These are phyloP conservation scores for Indri indri DNA, from an alignment of 2,113 vertebrate genomes.

Conservation along the genomic window DNA sequence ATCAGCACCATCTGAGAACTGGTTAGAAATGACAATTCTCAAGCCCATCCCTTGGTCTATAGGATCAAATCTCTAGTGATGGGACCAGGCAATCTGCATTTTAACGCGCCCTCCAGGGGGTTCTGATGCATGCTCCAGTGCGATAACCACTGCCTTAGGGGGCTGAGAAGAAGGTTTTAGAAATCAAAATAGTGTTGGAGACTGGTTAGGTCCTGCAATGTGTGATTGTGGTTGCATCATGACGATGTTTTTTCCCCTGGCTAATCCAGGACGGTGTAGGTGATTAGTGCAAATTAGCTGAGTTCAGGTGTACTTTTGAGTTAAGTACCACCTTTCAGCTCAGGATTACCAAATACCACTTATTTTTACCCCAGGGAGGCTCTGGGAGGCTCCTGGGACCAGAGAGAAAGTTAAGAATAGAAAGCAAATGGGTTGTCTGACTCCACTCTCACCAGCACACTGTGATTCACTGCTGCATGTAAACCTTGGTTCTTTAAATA, in stretches of 20 bases:
- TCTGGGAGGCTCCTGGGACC: neutral
- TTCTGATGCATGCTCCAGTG: neutral
- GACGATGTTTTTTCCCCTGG: neutral
- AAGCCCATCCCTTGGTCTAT: neutral
- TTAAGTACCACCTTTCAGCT: slow-evolving; percentile 53
- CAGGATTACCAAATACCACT: slow-evolving; percentile 45
- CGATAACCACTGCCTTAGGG: neutral
- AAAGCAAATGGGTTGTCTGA: neutral
- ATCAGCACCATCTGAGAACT: neutral
- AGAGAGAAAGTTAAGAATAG: slow-evolving; percentile 56
- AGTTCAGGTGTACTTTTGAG: slow-evolving; percentile 41
- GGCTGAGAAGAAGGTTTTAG: neutral
- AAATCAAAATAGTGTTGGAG: neutral
- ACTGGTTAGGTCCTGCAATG: neutral
- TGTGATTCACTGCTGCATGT: neutral
- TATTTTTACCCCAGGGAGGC: slow-evolving; percentile 48
- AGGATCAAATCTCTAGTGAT: neutral
- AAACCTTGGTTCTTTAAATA: slow-evolving; percentile 30
- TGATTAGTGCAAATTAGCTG: slow-evolving; percentile 60
- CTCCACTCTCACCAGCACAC: neutral
- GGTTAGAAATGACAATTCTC: neutral
- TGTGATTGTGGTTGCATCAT: neutral
- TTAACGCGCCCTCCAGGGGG: neutral
- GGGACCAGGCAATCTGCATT: neutral
- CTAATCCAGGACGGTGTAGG: neutral